Base-by-base conservation (phyloP, 2,888 invertebrate genomes). In the Charanyca ferruginea region DNA sequence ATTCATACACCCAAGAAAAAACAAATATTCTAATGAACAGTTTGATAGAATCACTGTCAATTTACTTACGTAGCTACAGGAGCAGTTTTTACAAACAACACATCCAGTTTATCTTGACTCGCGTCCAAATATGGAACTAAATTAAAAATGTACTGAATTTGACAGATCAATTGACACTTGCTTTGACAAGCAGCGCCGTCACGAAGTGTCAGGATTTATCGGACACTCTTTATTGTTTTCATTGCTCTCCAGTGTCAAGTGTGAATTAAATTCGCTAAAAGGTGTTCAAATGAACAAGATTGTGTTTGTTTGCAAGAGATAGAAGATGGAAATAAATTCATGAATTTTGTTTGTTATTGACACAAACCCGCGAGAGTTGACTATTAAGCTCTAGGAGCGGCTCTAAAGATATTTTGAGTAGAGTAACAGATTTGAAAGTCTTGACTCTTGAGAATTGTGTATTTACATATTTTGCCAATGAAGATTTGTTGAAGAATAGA, bases 41-140 rank as follows among this genome's bases (percentile, higher is more conserved):
- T 79, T 77, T 78, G 67, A 80, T 77, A 75, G 63, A 79, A 77
- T 82, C 79, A 80, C 65, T 64, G 72, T 68, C 79, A 82, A 73
- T 82, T 82, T 78, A 70, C 59, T 75, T 57, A 58, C 38, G 51
- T 49, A 61, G 57, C 57, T 58, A 54, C 41, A 57, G 49, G 53
- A 42, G 70, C 76, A 64, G 69, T 60, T 73, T 72, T 73, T 32
- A 41, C 22, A 22, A 9, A 38, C 22, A 22, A 9, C 28, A 9
- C 4, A 45, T 18, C 66, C 59, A 54, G 54, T 38, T 28, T 55
- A n/a, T 13, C n/a, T 49, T 58, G 59, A 55, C 22, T 54, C 32
- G 23, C 23, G 45, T 45, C 25, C 35, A 55, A 55, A 45, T 22
- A 16, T 47, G 22, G 51, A 28, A 66, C 59, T 49, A 51, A 51